Evolutionary conservation across 2,797 vertebrate species (phyloP).

Genomic region (Falco biarmicus): DNA sequence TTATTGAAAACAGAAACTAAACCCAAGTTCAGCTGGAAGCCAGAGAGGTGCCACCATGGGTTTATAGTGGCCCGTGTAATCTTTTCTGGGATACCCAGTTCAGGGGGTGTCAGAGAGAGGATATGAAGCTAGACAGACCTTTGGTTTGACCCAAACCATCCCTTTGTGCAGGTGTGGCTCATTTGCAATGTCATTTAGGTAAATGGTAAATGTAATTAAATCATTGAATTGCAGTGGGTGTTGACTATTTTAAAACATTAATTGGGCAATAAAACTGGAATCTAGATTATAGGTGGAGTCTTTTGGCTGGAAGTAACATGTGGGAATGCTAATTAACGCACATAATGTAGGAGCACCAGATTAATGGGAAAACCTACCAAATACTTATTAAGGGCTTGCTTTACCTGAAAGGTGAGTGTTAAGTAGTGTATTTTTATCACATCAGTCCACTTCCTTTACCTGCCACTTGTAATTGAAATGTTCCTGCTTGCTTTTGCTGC

Average conservation of each 20-base stretch:
- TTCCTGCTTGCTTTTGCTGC: neutral
- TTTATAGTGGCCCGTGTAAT: neutral
- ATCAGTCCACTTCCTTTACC: neutral
- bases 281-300: conserved; percentile 6
- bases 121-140: neutral
- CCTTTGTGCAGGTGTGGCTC: neutral
- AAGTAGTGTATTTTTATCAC: neutral
- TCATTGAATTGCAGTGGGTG: neutral
- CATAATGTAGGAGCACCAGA: neutral
- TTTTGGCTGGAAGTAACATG: neutral
- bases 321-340: neutral
- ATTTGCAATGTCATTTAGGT: neutral
- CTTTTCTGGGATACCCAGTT: neutral
- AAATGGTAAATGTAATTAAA: neutral
- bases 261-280: conserved; percentile 10
- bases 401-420: neutral
- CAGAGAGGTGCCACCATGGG: neutral
- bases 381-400: neutral
- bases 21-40: neutral
- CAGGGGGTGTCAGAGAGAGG: neutral
- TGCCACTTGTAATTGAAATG: neutral
- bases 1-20: neutral
- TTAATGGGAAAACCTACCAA: neutral
- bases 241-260: conserved; percentile 2
- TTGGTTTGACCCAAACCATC: neutral